Evolutionary conservation across 2,113 vertebrate species (phyloP), one percentile per base, ranked within the genome.

Genomic region (Typhlomys cinereus): DNA sequence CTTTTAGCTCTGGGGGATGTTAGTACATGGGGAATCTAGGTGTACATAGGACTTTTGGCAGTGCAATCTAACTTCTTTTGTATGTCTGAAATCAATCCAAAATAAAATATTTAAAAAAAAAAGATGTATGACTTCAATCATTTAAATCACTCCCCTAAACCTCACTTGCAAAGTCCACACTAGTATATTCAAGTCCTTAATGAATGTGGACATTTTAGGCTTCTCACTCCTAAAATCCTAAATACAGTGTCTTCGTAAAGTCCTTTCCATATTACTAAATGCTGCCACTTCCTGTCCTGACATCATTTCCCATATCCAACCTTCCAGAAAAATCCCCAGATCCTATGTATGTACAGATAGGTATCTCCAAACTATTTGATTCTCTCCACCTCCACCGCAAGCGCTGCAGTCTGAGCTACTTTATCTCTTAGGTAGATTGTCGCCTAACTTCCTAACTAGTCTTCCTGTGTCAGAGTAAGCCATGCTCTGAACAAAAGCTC

Each of bases 211-310:
- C 11, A 78, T 79, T 91, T 74, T 54, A 79, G 74, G 50, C 80
- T 92, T 73, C 73, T 44, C 36, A 69, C 91, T 89, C 82, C 34
- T 76, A 57, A n/a, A 93, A 83, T 73, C 21, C 41, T 78, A 61
- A 25, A 89, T n/a, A 86, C 73, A 85, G 31, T 71, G 4, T 82
- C 75, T 48, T 73, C 41, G 39, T 81, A 50, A 94, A 71, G 9
- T 85, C 61, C 66, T 85, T 93, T 82, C 36, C 34, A 50, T 18
- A 79, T 83, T 31, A 48, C 57, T 62, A 83, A 96, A 86, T 73
- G 23, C 41, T 36, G 54, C 64, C 31, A n/a, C 66, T 90, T 44
- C 25, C 11, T n/a, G 79, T 50, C 14, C 18, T 75, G 44, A 76
- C 62, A 64, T 86, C 3, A 36, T 76, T 89, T 57, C 39, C 36